phyloP scores from a whole-genome alignment of 2,888 invertebrate genomes.

The Synergus japonicus region DNA sequence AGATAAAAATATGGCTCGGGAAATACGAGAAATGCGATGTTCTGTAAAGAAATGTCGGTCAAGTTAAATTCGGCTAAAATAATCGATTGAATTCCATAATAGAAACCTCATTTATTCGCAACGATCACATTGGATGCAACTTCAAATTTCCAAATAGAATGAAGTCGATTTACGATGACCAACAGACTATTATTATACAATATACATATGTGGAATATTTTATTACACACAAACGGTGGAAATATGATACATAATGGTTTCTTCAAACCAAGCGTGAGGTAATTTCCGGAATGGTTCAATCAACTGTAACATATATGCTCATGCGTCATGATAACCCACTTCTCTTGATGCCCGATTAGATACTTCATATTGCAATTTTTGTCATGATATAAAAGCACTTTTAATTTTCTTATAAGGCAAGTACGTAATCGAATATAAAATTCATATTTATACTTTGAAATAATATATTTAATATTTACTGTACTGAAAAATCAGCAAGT shows the following conservation, averaged over 20 bases:
- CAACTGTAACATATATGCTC: neutral
- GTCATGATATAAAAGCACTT: neutral
- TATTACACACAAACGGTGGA: accelerated
- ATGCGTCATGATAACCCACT: neutral
- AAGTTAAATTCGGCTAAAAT: neutral
- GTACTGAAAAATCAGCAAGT: no score
- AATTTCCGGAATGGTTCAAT: neutral
- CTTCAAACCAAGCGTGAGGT: neutral
- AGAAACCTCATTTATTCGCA: neutral
- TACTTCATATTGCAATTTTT: neutral
- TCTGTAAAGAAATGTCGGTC: neutral
- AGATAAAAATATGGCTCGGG: no score
- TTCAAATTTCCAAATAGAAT: neutral
- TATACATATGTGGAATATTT: neutral
- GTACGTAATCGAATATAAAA: no score
- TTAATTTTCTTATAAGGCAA: neutral
- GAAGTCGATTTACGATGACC: no score
- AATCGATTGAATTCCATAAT: neutral
- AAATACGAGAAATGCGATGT: neutral
- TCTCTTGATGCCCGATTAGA: neutral
- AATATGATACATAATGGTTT: neutral
- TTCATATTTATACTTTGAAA: no score
- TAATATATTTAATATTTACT: no score
- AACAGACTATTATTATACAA: neutral
- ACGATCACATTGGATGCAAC: neutral